Conservation (phyloP, 2,888 invertebrate genomes). For the Drosophila algonquin region DNA sequence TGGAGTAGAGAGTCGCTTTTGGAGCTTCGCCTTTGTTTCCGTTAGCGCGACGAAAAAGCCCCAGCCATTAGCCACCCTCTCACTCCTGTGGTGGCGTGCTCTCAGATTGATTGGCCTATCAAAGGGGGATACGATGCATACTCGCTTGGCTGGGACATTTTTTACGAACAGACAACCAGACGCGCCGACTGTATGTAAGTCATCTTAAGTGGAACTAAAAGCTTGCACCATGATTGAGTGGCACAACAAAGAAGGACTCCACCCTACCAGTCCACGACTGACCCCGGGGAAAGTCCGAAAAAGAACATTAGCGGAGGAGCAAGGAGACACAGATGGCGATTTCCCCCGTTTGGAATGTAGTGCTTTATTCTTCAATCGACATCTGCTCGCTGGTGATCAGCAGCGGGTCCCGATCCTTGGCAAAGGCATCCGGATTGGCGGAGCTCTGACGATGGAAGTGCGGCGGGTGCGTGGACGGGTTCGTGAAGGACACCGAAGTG, state of each 20-base stretch:
- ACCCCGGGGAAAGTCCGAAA: no score
- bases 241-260: no score
- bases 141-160: no score
- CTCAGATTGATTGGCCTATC: not conserved
- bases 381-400: slow-evolving; percentile 44
- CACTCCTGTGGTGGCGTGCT: not conserved
- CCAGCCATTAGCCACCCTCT: slow-evolving; percentile 31
- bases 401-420: slow-evolving; percentile 53
- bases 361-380: not conserved
- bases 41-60: slow-evolving; percentile 42
- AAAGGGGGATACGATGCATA: no score
- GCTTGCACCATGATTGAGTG: not conserved
- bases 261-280: no score
- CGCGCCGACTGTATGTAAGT: not conserved
- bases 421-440: slow-evolving; percentile 46
- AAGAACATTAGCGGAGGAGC: no score
- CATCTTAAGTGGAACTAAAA: not conserved
- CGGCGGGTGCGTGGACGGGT: slow-evolving; percentile 25
- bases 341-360: no score
- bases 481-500: not conserved
- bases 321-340: no score
- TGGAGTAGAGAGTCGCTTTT: slow-evolving; percentile 31
- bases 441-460: slow-evolving; percentile 48
- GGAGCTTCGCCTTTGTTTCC: slow-evolving; percentile 62
- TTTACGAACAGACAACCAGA: no score